Conservation (phyloP, 2,888 invertebrate genomes). For the Argyra leucocephala region DNA sequence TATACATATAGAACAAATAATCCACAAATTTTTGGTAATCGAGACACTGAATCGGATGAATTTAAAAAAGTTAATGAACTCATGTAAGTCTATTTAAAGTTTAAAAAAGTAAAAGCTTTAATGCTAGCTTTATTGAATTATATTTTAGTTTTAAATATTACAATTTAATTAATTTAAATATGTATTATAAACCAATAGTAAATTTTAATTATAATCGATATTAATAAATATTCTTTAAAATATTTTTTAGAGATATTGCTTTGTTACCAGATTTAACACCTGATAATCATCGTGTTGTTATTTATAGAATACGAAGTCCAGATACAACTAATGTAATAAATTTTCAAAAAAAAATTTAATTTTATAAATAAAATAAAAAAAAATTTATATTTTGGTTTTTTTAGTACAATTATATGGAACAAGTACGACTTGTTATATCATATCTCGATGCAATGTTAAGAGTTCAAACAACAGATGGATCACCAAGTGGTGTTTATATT, state of each 20-base stretch:
- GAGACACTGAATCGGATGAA: conserved; percentile 38
- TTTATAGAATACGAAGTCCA: not conserved
- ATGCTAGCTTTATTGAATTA: too few relatives aligned
- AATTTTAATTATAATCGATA: too few relatives aligned
- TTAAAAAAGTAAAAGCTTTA: too few relatives aligned
- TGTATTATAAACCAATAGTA: too few relatives aligned
- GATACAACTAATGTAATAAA: not conserved
- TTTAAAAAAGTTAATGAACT: not conserved
- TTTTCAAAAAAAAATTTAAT: not conserved
- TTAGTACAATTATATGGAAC: not conserved
- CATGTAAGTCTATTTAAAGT: not conserved
- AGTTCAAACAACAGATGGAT: conserved; percentile 46
- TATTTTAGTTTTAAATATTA: too few relatives aligned
- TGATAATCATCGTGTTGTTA: not conserved
- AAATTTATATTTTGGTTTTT: not conserved
- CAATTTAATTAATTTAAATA: too few relatives aligned
- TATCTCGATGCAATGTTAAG: not conserved
- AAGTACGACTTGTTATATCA: not conserved
- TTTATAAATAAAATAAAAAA: not conserved
- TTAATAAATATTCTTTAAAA: too few relatives aligned
- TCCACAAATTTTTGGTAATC: conserved; percentile 46
- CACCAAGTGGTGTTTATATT: conserved; percentile 54
- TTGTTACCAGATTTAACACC: not conserved
- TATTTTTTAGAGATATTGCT: not conserved
- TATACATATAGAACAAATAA: conserved; percentile 46